Conservation (phyloP, 1,140 invertebrate species). For the Halictus rubicundus region DNA sequence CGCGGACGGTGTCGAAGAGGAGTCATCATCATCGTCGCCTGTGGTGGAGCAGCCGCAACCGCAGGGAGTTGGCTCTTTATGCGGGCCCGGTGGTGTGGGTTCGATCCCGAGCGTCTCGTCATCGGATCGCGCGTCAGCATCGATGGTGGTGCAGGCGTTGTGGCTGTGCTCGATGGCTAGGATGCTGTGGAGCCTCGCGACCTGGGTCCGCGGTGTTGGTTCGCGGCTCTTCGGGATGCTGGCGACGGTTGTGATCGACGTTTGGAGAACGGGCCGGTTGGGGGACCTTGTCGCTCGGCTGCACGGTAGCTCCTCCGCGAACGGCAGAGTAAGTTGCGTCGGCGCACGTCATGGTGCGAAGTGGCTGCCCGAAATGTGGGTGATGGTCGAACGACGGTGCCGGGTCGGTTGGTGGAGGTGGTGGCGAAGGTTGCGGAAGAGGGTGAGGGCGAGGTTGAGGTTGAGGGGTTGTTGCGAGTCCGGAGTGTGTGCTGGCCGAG, state of each 20-base stretch:
- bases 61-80: constrained; percentile 61
- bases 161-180: constrained; percentile 45
- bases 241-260: neutral
- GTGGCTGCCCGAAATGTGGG: constrained; percentile 48
- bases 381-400: constrained; percentile 53
- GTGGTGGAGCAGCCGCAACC: constrained; percentile 31
- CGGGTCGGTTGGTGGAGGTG: constrained; percentile 54
- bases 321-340: no score
- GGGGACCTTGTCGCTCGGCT: constrained; percentile 1
- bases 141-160: constrained; percentile 30
- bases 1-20: neutral
- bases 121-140: constrained; percentile 16
- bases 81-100: constrained; percentile 66
- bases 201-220: constrained; percentile 3
- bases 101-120: constrained; percentile 60
- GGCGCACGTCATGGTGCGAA: constrained; percentile 15
- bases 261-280: neutral
- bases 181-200: neutral
- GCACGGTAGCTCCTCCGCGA: neutral
- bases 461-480: neutral
- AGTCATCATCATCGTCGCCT: constrained; percentile 9
- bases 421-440: constrained; percentile 53
- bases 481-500: no score
- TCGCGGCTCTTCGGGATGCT: no score
- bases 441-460: constrained; percentile 24